A percentile compares a stretch with the other conserved stretches of the same genome.
Evolutionary conservation across 2,797 vertebrate genomes (phyloP).

Genomic region (Rhinophrynus dorsalis): DNA sequence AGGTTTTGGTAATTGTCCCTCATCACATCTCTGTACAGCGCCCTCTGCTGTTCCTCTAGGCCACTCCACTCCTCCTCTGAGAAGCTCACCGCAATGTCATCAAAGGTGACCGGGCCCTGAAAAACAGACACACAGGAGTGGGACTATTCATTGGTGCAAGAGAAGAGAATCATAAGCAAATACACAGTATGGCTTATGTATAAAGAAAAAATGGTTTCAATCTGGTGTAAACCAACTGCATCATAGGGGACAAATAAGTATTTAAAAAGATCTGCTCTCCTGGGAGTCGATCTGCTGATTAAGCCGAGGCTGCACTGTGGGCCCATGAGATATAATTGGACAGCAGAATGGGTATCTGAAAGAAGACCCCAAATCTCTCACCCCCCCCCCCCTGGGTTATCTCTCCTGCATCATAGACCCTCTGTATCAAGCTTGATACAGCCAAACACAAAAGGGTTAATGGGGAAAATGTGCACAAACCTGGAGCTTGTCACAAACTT

Average conservation of each 20-base stretch:
- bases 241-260: background rate
- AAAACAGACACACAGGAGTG: slow-evolving; percentile 4
- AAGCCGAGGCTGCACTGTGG: background rate
- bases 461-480: no score
- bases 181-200: no score
- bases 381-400: no score
- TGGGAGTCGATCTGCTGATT: background rate
- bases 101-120: slow-evolving; percentile 45
- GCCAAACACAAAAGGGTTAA: no score
- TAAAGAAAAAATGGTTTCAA: no score
- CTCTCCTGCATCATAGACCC: no score
- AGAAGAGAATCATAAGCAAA: background rate
- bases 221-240: no score
- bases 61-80: slow-evolving; percentile 47
- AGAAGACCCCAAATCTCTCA: no score
- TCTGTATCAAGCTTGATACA: no score
- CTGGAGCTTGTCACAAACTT: no score
- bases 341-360: background rate
- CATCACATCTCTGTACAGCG: slow-evolving; percentile 51
- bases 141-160: no score
- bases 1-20: slow-evolving; percentile 51
- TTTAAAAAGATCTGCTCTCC: no score
- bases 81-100: slow-evolving; percentile 53
- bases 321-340: background rate
- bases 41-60: slow-evolving; percentile 47